Conservation (phyloP, 2,888 invertebrate genomes). For the Lacanobia oleracea region DNA sequence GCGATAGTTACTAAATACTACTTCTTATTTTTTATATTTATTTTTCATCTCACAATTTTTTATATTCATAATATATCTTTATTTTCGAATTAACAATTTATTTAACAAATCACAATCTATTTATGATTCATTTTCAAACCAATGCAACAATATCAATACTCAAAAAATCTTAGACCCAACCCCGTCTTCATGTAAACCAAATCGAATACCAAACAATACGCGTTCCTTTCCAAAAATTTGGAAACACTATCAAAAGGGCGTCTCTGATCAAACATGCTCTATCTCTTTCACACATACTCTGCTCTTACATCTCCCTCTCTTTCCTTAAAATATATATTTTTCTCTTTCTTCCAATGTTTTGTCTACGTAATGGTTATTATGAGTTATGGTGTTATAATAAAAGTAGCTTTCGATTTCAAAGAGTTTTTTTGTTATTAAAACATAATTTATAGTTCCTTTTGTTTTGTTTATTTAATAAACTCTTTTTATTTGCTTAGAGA, state of each 20-base stretch:
- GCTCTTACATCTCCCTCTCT: constrained; percentile 59
- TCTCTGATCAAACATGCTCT: constrained; percentile 80
- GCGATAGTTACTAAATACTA: too few relatives aligned
- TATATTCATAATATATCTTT: neutral
- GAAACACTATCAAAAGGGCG: constrained; percentile 90
- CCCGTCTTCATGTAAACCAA: constrained; percentile 77
- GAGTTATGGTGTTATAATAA: constrained; percentile 79
- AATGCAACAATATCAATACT: neutral
- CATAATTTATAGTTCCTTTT: neutral
- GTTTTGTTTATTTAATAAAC: neutral
- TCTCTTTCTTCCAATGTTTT: constrained; percentile 68
- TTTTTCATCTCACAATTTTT: too few relatives aligned
- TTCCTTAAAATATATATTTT: constrained; percentile 53
- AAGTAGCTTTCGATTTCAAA: constrained; percentile 56
- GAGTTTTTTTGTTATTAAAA: neutral
- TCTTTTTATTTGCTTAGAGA: neutral
- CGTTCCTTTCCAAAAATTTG: constrained; percentile 89
- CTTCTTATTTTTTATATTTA: too few relatives aligned
- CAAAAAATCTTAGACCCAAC: neutral
- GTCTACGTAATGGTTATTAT: constrained; percentile 76
- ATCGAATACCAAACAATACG: constrained; percentile 81
- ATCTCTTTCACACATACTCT: constrained; percentile 71
- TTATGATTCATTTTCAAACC: neutral
- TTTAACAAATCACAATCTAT: too few relatives aligned
- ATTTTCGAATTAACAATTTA: neutral